Evolutionary conservation across 1,140 invertebrate genomes (phyloP).

Genomic region (Solen grandis): DNA sequence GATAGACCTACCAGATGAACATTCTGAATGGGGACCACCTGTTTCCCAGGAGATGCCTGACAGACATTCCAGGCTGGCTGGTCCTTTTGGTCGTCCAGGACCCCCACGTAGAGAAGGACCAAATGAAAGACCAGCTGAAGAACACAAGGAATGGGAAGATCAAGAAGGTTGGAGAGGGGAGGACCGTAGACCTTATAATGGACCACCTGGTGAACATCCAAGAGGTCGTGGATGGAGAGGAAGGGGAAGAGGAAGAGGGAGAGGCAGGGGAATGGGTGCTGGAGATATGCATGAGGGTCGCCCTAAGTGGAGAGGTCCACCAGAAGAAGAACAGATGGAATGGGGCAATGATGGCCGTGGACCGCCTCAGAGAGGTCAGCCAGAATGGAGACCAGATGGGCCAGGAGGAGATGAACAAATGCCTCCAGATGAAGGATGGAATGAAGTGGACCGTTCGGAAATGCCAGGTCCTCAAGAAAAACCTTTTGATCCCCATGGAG

Average conservation of each 20-base stretch:
- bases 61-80: neutral
- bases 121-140: neutral
- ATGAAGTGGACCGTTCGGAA: too few relatives aligned
- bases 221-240: neutral
- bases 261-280: neutral
- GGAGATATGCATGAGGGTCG: neutral
- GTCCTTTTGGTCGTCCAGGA: constrained; percentile 15
- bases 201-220: neutral
- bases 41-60: neutral
- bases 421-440: too few relatives aligned
- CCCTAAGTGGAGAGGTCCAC: neutral
- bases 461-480: too few relatives aligned
- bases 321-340: neutral
- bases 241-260: constrained; percentile 13
- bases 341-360: neutral
- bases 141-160: neutral
- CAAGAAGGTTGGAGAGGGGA: neutral
- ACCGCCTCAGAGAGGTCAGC: neutral
- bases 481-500: too few relatives aligned
- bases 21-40: neutral
- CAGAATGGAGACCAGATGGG: neutral
- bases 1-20: neutral
- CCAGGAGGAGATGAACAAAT: neutral
- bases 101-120: neutral
- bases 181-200: constrained; percentile 1